Evolutionary conservation across 2,797 vertebrate genomes (phyloP), one percentile per base, ranked within the genome.

Genomic region (Betta splendens): DNA sequence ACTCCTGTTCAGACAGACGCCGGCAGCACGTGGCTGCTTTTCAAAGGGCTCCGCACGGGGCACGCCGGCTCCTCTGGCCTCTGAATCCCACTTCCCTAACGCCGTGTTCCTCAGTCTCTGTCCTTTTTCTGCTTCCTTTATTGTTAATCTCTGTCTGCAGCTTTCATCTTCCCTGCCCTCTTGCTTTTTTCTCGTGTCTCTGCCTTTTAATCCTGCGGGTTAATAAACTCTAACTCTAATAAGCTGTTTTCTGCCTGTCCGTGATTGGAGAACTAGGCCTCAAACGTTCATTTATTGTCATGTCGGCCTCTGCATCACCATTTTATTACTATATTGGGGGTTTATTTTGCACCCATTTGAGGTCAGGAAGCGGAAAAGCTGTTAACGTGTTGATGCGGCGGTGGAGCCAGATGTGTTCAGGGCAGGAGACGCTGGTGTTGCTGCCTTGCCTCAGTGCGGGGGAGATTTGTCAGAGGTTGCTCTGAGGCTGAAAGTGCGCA

Each of bases 21-120:
- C 28, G 8, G 20, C 39, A 52, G 35, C 75, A 66, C 3, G 28
- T 76, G 70, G 25, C 54, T 72, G 75, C 32, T 31, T 10, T 75
- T 80, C 25, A 15, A 75, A 23, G 8, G 8, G 32, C 13, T 12
- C 44, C 21, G 60, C 13, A 9, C 17, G 5, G 38, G 68, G 33
- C 57, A 76, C 48, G 69, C 31, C 2, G 42, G 37, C 64, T 66
- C 44, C 13, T 9, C 46, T 28, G 22, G 37, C 20, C 48, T 67
- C 44, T 33, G 13, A 23, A 40, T 68, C 31, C 44, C 35, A 18
- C 44, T 42, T 60, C 51, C 32, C 9, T 26, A 11, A 46, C 49
- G 39, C 16, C 3, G 2, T 17, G 11, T 44, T 48, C 37, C 40
- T 59, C 17, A 20, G 7, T 17, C 0, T 9, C 18, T 49, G 4